Evolutionary conservation across 1,140 invertebrate genomes (phyloP), one percentile per base, ranked within the genome.

Genomic region (Heliothis subflexa): DNA sequence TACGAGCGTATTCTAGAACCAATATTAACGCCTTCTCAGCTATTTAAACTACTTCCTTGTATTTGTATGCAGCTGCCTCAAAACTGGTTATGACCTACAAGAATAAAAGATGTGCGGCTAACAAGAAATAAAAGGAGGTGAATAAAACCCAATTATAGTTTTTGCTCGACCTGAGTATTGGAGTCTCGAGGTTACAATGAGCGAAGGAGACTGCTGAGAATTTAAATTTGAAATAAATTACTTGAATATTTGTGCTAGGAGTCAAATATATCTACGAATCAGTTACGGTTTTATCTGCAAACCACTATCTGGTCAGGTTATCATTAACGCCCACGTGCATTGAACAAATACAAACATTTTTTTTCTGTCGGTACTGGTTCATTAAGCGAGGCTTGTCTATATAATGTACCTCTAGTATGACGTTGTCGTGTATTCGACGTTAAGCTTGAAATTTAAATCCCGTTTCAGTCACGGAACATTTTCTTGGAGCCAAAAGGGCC

Each of bases 11-110:
- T 71, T 54, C 68, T 54, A 71, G 68, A 71, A 55, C 52, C 50
- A 55, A 71, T 71, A 71, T 55, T 40, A 71, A 71, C 68, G 50
- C 45, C 70, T 79, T 50, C 70, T 79, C 45, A 64, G 62, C 62
- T 47, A 66, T 66, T 66, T 66, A 25, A 79, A 59, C 54, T 54
- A 79, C 72, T 79, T 79, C 78, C 78, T 79, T 66, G 45, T 73
- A 59, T 73, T 72, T 78, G 18, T 71, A 64, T 64, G 54, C 66
- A 71, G 52, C 52, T 71, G 64, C 71, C 40, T 61, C 45, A 21
- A 28, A 74, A 74, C 71, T 25, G 71, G 71, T 74, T 74, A 61
- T 49, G 55, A 21, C 50, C 66, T 61, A 74, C 33, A 57, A 72
- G 52, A 74, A 74, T 45, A 57, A 28, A 61, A n/a, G 55, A 61